A percentile compares a stretch with the other conserved stretches of the same genome.
These are phyloP conservation scores for Eupleurogrammus muticus DNA, from an alignment of 2,797 vertebrate species.

Conservation along the genomic window DNA sequence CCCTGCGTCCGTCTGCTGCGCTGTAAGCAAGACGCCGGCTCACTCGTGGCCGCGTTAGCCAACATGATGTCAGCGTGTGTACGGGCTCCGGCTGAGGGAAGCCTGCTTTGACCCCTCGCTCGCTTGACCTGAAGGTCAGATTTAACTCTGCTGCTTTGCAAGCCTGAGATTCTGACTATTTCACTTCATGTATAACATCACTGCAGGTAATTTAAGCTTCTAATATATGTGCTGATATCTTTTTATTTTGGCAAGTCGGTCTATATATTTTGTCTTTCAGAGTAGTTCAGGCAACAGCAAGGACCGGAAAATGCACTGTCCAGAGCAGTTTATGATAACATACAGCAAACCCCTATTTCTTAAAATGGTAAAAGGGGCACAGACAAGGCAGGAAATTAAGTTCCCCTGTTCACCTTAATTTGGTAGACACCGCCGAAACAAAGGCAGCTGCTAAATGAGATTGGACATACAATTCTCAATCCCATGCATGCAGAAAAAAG, in stretches of 20 bases:
- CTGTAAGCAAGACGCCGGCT: conserved; percentile 50
- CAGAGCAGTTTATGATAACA: too few relatives aligned
- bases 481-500: conserved; percentile 3
- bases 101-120: conserved; percentile 63
- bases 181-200: background rate
- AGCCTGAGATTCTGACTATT: background rate
- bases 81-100: conserved; percentile 28
- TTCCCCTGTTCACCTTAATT: conserved; percentile 38
- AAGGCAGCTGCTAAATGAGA: conserved; percentile 29
- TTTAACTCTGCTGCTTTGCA: background rate
- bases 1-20: conserved; percentile 57
- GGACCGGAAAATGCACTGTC: too few relatives aligned
- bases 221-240: background rate
- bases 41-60: conserved; percentile 57
- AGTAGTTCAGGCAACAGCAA: background rate
- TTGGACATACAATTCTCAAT: conserved; percentile 16
- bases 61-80: conserved; percentile 50
- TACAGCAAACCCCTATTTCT: too few relatives aligned
- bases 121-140: conserved; percentile 35
- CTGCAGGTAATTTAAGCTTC: background rate
- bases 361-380: conserved; percentile 23
- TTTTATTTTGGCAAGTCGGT: background rate
- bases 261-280: conserved; percentile 4
- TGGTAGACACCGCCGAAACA: conserved; percentile 17
- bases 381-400: conserved; percentile 64